A percentile compares a stretch with the other conserved stretches of the same genome.
Evolutionary conservation across 2,888 invertebrate genomes (phyloP).

Genomic region (Didymodactylos carnosus): DNA sequence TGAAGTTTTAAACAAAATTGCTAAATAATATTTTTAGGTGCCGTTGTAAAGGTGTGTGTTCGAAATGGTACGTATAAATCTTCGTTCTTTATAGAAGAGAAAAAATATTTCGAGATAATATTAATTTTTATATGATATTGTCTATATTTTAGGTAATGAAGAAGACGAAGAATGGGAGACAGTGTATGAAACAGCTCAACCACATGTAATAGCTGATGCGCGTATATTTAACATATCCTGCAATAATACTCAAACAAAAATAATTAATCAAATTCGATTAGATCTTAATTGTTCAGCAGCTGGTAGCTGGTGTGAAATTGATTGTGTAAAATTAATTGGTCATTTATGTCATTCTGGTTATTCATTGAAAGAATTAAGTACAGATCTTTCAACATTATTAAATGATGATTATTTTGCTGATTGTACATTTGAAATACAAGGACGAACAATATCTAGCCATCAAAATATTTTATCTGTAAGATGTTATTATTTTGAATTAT

Average conservation of each 20-base stretch:
- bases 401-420: background rate
- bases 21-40: too few species aligned
- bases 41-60: conserved; percentile 12
- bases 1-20: too few species aligned
- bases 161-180: conserved; percentile 18
- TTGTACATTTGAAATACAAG: background rate
- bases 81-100: background rate
- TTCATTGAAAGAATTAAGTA: background rate
- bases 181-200: conserved; percentile 17
- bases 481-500: background rate
- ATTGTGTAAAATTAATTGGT: conserved; percentile 19
- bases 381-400: background rate
- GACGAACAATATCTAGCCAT: background rate
- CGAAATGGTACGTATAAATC: background rate
- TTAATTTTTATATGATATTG: background rate
- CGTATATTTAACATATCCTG: conserved; percentile 14
- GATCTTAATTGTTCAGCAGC: conserved; percentile 21
- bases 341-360: background rate
- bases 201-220: background rate
- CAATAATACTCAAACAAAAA: conserved; percentile 19
- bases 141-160: background rate
- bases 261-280: conserved; percentile 17
- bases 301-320: conserved; percentile 22
- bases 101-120: background rate
- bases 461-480: background rate